Evolutionary conservation across 2,888 invertebrate species (phyloP), one percentile per base, ranked within the genome.

Genomic region (Xanthorhoe spadicearia): DNA sequence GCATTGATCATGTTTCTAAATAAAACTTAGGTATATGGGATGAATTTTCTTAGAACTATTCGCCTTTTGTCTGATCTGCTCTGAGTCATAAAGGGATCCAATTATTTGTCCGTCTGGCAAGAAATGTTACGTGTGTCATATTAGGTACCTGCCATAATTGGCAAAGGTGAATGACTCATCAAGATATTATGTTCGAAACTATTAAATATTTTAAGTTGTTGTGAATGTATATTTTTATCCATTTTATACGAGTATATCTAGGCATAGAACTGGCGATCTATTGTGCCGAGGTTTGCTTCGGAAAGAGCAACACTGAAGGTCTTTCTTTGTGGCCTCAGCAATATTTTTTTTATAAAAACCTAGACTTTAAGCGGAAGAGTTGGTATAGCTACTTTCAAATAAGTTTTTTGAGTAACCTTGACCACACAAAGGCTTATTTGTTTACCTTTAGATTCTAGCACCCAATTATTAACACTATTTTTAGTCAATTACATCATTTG

Each of bases 401-500:
- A 23, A 32, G 7, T 6, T 7, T 32, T 32, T 32, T 5, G 8
- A 7, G 32, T 32, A 32, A 32, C 32, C 32, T 32, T 32, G 32
- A 32, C 32, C 32, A 7, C 7, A 32, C 32, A 32, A 32, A 32
- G 32, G 32, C 7, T 32, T 32, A 32, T 32, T 32, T 32, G 6
- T 32, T 32, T 32, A 32, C 32, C 32, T 32, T 32, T 23, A 23
- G 23, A 32, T 5, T 32, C 32, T 7, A 32, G 7, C 7, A 38
- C n/a, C n/a, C n/a, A 38, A 10, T 13, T 13, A 17, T 17, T 17
- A 15, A 13, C 7, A 48, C 48, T 10, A 38, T 38, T 19, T 10
- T 23, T 51, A 13, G 51, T 51, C 9, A 9, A 35, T 53, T 43
- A 55, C 19, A 55, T 19, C 43, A 55, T 57, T 48, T 23, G 50